These are phyloP conservation scores for Haliaeetus leucogaster DNA, from an alignment of 2,113 vertebrate species.

Conservation along the genomic window DNA sequence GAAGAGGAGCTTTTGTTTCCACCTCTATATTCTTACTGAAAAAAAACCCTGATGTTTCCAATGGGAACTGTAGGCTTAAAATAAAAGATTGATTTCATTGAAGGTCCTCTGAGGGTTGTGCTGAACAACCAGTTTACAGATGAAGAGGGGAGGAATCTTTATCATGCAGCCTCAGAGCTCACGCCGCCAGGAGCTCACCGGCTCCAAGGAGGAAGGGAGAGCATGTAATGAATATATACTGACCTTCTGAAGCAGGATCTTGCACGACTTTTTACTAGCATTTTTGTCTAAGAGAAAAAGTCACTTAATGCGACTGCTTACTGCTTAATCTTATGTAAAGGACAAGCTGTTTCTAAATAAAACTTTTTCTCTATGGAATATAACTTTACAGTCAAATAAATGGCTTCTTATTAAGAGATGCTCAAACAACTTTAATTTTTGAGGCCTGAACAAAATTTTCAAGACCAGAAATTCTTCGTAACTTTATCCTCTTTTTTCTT, in stretches of 20 bases:
- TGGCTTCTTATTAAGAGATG: background rate
- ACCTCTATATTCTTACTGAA: background rate
- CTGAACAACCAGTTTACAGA: conserved; percentile 14
- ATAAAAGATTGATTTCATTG: background rate
- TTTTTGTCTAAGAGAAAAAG: background rate
- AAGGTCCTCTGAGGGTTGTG: background rate
- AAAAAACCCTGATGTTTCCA: background rate
- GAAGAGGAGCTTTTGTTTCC: background rate
- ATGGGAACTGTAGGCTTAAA: background rate
- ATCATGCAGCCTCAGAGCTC: background rate
- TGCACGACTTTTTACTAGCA: background rate
- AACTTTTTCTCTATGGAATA: background rate
- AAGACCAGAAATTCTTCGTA: background rate
- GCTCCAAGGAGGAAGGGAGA: background rate
- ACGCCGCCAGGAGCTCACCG: background rate
- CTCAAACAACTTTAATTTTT: background rate
- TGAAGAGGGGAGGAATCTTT: conserved; percentile 12
- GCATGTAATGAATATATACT: background rate
- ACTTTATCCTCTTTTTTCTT: background rate
- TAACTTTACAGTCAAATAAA: background rate
- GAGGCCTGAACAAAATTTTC: background rate
- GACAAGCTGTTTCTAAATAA: background rate
- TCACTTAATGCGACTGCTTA: background rate
- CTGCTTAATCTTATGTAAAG: background rate
- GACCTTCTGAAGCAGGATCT: background rate